Base-by-base conservation (phyloP, 2,888 invertebrate species). In the Julus scanicus region DNA sequence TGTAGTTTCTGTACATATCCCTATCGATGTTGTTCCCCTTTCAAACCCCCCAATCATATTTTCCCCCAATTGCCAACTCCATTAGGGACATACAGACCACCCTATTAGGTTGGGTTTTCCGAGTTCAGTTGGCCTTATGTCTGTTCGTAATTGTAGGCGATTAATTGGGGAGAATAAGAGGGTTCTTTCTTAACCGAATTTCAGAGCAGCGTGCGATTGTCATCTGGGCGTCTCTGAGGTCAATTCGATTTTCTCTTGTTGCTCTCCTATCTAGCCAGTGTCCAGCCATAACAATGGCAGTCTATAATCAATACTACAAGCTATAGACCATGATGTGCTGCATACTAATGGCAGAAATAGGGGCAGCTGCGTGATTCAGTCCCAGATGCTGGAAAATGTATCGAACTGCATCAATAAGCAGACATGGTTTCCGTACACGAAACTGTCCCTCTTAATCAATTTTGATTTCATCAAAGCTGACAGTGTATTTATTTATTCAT, bases 181-280 rank as follows among this genome's bases (percentile, higher is more conserved):
- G 63, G 63, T 63, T 63, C 63, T 63, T 63, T 63, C 63, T 63
- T 63, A 63, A 20, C n/a, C 20, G n/a, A n/a, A 63, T 63, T 63
- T 17, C 20, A 63, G 5, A 20, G 63, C n/a, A 17, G 57, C 17
- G 63, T 63, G 20, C n/a, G 63, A 63, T 63, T 63, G 20, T 20
- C 63, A 63, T 63, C 63, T 8, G 63, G 63, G 63, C 63, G 63
- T 63, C 63, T 63, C 63, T 63, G 63, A 63, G 63, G 63, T 63
- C 63, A 63, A 63, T 20, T 63, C n/a, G 20, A n/a, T 6, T 63
- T 63, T 20, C 63, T 63, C 63, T 63, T 8, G 20, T 63, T 20
- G 57, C 57, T 57, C 57, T 57, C 17, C 13, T 57, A 17, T 57
- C 17, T 63, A 20, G 8, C 63, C 63, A 63, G 20, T 63, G 63